These are phyloP conservation scores for Rousettus leschenaultii DNA, from an alignment of 2,113 vertebrate species.

Conservation along the genomic window DNA sequence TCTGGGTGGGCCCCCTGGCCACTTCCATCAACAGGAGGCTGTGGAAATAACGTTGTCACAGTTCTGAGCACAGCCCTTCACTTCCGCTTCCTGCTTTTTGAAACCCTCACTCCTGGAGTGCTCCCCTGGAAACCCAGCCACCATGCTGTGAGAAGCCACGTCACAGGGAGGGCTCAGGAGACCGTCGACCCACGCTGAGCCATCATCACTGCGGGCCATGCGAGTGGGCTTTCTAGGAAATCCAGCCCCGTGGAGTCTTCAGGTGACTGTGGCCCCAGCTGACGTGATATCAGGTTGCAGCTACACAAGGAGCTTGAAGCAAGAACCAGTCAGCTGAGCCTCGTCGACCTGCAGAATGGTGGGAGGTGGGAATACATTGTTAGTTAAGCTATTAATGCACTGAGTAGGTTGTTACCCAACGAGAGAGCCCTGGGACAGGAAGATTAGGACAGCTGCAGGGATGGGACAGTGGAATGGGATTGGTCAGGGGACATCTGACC, in stretches of 20 bases:
- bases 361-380: neutral
- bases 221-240: neutral
- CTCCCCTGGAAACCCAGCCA: neutral
- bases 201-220: accelerated
- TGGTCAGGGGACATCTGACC: neutral
- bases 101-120: neutral
- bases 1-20: neutral
- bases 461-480: neutral
- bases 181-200: neutral
- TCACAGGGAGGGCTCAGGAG: neutral
- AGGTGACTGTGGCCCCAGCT: neutral
- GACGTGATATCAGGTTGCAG: neutral
- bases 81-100: neutral
- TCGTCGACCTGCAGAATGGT: neutral
- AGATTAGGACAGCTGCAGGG: neutral
- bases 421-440: neutral
- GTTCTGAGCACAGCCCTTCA: neutral
- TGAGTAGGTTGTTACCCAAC: neutral
- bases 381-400: neutral
- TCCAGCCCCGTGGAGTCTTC: neutral
- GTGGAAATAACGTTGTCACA: neutral
- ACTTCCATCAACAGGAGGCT: neutral
- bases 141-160: neutral
- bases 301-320: neutral
- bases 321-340: neutral